phyloP scores from a whole-genome alignment of 2,113 vertebrate genomes.

The Limanda limanda region DNA sequence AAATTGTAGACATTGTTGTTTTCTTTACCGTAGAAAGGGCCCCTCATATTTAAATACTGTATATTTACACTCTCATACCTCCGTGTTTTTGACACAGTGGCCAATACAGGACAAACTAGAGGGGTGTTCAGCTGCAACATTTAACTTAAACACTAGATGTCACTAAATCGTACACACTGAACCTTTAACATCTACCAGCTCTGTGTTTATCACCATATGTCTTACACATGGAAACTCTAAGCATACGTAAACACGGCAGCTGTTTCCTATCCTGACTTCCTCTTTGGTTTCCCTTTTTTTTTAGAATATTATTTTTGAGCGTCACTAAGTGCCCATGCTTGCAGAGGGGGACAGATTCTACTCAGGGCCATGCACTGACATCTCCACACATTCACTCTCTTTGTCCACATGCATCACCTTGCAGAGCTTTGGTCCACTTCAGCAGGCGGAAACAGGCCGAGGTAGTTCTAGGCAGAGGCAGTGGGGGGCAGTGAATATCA shows the following conservation, averaged over 20 bases:
- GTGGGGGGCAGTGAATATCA: constrained; percentile 64
- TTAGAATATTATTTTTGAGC: neutral
- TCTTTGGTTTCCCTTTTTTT: neutral
- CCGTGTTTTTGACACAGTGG: too few relatives aligned
- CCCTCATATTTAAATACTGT: too few relatives aligned
- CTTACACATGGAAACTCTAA: neutral
- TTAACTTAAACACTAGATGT: too few relatives aligned
- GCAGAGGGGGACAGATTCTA: neutral
- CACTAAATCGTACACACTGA: too few relatives aligned
- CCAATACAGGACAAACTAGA: too few relatives aligned
- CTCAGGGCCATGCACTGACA: neutral
- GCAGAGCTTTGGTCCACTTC: constrained; percentile 29
- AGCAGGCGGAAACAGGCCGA: neutral
- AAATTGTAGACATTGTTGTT: too few relatives aligned
- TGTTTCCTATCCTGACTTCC: neutral
- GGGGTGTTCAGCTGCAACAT: too few relatives aligned
- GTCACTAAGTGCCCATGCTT: neutral
- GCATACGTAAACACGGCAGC: neutral
- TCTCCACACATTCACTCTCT: neutral
- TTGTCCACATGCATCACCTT: constrained; percentile 21
- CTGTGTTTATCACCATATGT: constrained; percentile 15
- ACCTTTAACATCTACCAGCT: neutral
- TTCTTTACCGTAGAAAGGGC: too few relatives aligned
- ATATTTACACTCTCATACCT: too few relatives aligned
- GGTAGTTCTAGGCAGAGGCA: constrained; percentile 50